Base-by-base conservation (phyloP, 2,113 vertebrate species). In the Thalassoma bifasciatum region DNA sequence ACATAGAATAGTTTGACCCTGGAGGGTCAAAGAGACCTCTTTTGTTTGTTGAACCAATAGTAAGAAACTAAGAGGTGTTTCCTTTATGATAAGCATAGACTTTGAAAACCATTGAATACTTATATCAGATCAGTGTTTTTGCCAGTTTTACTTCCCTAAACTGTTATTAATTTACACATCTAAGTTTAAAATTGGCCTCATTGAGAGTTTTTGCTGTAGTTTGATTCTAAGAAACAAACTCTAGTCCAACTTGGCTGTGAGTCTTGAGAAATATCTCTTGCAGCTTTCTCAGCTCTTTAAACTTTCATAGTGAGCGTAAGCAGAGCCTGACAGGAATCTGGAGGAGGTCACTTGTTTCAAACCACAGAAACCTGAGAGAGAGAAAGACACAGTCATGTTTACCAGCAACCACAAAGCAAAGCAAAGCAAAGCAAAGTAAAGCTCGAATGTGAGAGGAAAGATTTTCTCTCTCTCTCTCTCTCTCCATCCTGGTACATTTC, bases 291-390 rank as follows among this genome's bases (percentile, higher is more conserved):
- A 44, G 4, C 47, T 14, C 42, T 22, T 51, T 34, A 59, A 77
- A 82, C 63, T n/a, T 44, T 42, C 22, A 50, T 40, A 62, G 50
- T 57, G 77, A 69, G 59, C 1, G 66, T 37, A 81, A 72, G 51
- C 12, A 40, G 46, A 81, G 68, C 51, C 19, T 59, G 66, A 17
- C 57, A 64, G 66, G 83, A 88, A 77, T 85, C 68, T 79, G 81
- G 57, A 77, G 79, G 75, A 86, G 63, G 60, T 5, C 0, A 9
- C 46, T 4, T 1, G 21, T 8, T 4, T 34, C 1, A 17, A 36
- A 37, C 26, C 2, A 22, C 59, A 69, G 71, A 68, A 68, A 80
- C 52, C 57, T 21, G 58, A 75, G 59, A 60, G 50, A 60, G 50
- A 59, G n/a, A 60, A 37, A 50, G n/a, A 38, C 53, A 65, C 62